phyloP scores from a whole-genome alignment of 2,888 invertebrate species.

The Andrena hattorfiana region DNA sequence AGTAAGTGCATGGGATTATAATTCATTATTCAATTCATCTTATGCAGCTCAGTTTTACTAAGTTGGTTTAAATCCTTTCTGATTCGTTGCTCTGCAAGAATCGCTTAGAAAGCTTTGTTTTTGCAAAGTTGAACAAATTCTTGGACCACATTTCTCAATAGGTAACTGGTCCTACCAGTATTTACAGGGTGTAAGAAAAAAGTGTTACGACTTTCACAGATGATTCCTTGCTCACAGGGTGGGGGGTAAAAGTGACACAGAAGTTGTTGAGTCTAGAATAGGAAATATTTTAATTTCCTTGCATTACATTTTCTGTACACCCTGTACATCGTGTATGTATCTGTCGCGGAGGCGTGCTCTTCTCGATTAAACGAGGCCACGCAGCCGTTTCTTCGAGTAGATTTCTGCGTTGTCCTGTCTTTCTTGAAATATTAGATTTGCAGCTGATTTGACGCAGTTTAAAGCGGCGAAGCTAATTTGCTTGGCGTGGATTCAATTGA shows the following conservation, averaged over 20 bases:
- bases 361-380: slow-evolving; percentile 58
- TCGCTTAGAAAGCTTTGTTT: slow-evolving; percentile 5
- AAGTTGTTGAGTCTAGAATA: background rate
- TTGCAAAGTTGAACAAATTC: slow-evolving; percentile 21
- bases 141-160: slow-evolving; percentile 8
- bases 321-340: slow-evolving; percentile 29
- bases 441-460: slow-evolving; percentile 6
- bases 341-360: slow-evolving; percentile 48
- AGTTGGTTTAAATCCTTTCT: background rate
- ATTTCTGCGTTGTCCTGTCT: slow-evolving; percentile 31
- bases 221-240: background rate
- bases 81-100: background rate
- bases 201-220: background rate
- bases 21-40: background rate
- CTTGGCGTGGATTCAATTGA: background rate
- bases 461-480: background rate
- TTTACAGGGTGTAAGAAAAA: background rate
- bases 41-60: background rate
- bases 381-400: slow-evolving; percentile 18
- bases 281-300: too few relatives aligned
- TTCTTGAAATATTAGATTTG: slow-evolving; percentile 46
- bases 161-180: slow-evolving; percentile 13
- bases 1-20: too few relatives aligned
- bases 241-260: background rate
- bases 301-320: background rate